phyloP scores from a whole-genome alignment of 2,888 invertebrate species.

The Phyllotreta striolata region DNA sequence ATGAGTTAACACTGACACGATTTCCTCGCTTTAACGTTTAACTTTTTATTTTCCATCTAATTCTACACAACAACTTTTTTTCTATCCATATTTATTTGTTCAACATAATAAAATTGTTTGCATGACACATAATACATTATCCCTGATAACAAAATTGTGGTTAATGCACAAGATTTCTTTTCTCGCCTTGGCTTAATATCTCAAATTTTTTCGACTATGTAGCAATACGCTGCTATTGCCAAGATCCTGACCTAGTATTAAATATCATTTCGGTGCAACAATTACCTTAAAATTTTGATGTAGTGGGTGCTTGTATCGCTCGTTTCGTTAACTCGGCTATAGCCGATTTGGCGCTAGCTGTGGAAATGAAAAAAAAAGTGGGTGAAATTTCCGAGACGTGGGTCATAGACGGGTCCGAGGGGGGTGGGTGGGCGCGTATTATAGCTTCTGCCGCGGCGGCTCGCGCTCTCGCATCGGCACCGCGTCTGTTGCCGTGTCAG shows the following conservation, averaged over 20 bases:
- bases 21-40: slow-evolving; percentile 23
- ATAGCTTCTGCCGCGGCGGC: slow-evolving; percentile 23
- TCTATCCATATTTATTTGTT: slow-evolving; percentile 28
- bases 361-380: too few relatives aligned
- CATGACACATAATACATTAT: slow-evolving; percentile 31
- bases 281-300: not conserved
- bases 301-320: too few relatives aligned
- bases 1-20: slow-evolving; percentile 35
- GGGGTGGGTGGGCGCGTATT: slow-evolving; percentile 25
- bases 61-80: slow-evolving; percentile 31
- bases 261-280: not conserved
- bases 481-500: slow-evolving; percentile 55
- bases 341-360: too few relatives aligned
- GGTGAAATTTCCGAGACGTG: not conserved
- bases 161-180: slow-evolving; percentile 25
- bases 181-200: slow-evolving; percentile 24
- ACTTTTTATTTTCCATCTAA: slow-evolving; percentile 27
- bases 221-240: slow-evolving; percentile 18
- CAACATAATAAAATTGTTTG: slow-evolving; percentile 32
- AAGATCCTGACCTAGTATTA: slow-evolving; percentile 20
- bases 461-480: slow-evolving; percentile 30
- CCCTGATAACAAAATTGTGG: slow-evolving; percentile 32
- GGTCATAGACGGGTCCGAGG: not conserved
- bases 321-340: too few relatives aligned
- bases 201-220: slow-evolving; percentile 21